Evolutionary conservation across 2,888 invertebrate species (phyloP), one percentile per base, ranked within the genome.

Genomic region (Tipula vernalis): DNA sequence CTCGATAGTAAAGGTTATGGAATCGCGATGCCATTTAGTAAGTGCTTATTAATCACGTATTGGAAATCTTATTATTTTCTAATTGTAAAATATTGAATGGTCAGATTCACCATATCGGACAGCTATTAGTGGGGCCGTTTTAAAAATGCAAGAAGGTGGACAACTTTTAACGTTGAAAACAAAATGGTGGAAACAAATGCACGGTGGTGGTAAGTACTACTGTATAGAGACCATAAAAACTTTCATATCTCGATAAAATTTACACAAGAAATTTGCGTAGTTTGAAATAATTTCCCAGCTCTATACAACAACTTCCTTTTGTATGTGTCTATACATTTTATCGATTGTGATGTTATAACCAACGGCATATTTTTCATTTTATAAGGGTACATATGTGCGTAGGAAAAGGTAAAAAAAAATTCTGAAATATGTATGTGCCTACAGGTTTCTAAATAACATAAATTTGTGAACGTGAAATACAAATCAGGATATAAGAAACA

Each of bases 1-100:
- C 92, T 98, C 87, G 98, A 98, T 91, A 95, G 96, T 57, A 98
- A 98, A 91, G 98, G 98, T 88, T 98, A 98, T 90, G 98, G 98
- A 86, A 97, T 98, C 87, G 98, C 98, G 0, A 95, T 98, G 94
- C 97, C 97, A 2, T 95, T 96, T 89, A 95, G 98, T 98, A 92
- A 94, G 95, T 93, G 12, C 36, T 36, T 4, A 2, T n/a, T 8
- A 39, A 39, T 3, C 39, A 39, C 39, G 3, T 39, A 39, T 6
- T 44, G 10, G 6, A 44, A 3, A 44, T 5, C 6, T 10, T 0
- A 12, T 10, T 5, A 83, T 83, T 83, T 39, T 13, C 10, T 85
- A 85, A 83, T 36, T 42, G 5, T 39, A 39, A 28, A 36, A 42
- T 28, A 36, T 86, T 42, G 57, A 84, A 87, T 86, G 44, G 42